A percentile compares a stretch with the other conserved stretches of the same genome.
Evolutionary conservation across 2,888 invertebrate species (phyloP).

Genomic region (Heterodera filipjevi): DNA sequence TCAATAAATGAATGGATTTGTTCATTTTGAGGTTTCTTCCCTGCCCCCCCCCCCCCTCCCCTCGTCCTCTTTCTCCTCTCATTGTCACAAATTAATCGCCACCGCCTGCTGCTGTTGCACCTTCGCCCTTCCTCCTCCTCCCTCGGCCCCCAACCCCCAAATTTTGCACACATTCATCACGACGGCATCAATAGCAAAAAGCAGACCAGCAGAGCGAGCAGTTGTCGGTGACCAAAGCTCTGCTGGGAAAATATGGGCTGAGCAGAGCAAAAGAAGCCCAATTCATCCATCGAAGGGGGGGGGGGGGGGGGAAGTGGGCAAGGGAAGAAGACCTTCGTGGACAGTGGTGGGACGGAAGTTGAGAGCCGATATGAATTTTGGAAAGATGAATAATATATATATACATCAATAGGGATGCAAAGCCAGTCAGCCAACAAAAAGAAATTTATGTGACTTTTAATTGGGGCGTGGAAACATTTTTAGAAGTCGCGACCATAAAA

Average conservation of each 20-base stretch:
- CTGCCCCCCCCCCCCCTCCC: background rate
- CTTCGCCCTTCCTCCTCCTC: background rate
- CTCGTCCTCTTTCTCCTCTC: background rate
- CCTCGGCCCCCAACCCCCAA: background rate
- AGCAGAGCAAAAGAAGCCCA: too few relatives aligned
- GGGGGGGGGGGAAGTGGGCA: too few relatives aligned
- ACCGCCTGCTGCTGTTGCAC: background rate
- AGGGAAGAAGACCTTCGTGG: background rate
- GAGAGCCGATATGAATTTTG: background rate
- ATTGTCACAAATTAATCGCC: slow-evolving; percentile 2
- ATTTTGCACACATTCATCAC: background rate
- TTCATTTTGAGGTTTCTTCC: slow-evolving; percentile 7
- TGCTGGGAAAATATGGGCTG: too few relatives aligned
- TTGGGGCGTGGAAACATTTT: too few relatives aligned
- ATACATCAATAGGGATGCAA: too few relatives aligned
- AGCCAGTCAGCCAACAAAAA: too few relatives aligned
- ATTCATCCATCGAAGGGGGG: background rate
- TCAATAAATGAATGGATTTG: background rate
- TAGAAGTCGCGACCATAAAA: too few relatives aligned
- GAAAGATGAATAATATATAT: too few relatives aligned
- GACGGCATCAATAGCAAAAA: background rate
- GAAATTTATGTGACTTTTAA: too few relatives aligned
- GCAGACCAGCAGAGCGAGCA: too few relatives aligned
- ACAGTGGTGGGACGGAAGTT: background rate
- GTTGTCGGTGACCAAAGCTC: too few relatives aligned